Evolutionary conservation across 2,113 vertebrate genomes (phyloP).

Genomic region (Syrmaticus mikado): DNA sequence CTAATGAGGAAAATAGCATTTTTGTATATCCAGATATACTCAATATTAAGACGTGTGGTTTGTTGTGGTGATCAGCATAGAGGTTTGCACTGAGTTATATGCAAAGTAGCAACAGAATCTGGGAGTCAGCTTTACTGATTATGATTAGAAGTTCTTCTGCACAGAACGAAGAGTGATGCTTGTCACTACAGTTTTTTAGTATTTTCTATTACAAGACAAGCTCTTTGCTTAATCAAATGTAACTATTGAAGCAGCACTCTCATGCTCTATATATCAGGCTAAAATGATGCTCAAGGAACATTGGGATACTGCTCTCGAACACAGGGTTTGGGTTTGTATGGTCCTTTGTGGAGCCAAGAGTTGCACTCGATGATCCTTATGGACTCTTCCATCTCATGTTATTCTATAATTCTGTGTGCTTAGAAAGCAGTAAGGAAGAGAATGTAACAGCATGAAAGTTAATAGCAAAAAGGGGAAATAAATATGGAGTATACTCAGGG

Average conservation of each 20-base stretch:
- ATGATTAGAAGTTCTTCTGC: not conserved
- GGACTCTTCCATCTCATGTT: too few relatives aligned
- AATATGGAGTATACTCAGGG: not conserved
- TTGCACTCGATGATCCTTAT: too few relatives aligned
- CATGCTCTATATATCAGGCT: not conserved
- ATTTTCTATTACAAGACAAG: not conserved
- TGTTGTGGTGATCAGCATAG: rapidly evolving
- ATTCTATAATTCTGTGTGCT: not conserved
- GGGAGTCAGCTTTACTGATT: not conserved
- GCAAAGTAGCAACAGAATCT: not conserved
- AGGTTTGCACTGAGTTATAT: rapidly evolving
- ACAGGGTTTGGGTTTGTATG: too few relatives aligned
- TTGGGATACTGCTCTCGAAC: too few relatives aligned
- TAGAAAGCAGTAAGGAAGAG: not conserved
- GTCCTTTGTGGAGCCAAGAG: too few relatives aligned
- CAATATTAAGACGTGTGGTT: not conserved
- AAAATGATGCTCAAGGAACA: not conserved
- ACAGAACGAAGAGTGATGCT: not conserved
- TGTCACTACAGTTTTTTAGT: not conserved
- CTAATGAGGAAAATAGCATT: not conserved
- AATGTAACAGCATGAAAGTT: not conserved
- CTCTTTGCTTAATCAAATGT: not conserved
- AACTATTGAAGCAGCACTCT: not conserved
- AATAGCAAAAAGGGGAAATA: not conserved
- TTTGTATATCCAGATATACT: not conserved